Percentiles rank a stretch among this genome's conserved stretches.
These are phyloP conservation scores for Drosophila dives DNA, from an alignment of 2,888 invertebrate genomes.

Conservation along the genomic window DNA sequence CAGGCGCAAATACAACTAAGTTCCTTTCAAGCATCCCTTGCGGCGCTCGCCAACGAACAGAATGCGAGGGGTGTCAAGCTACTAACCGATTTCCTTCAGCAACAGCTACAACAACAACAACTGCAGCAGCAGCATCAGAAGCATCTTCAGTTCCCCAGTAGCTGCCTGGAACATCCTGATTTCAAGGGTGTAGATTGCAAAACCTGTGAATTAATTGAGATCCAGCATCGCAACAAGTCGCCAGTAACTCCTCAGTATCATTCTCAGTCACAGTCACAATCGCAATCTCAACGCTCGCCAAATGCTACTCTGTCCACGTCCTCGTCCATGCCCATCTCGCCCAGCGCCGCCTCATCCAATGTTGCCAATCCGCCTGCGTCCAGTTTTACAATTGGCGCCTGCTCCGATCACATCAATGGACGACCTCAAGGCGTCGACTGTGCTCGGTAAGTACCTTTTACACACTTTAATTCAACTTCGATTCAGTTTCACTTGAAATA, in stretches of 20 bases:
- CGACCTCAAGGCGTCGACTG: constrained; percentile 97
- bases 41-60: constrained; percentile 69
- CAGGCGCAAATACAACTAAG: constrained; percentile 60
- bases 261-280: constrained; percentile 32
- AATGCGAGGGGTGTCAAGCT: constrained; percentile 80
- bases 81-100: constrained; percentile 84
- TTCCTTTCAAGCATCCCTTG: constrained; percentile 82
- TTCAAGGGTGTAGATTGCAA: constrained; percentile 84
- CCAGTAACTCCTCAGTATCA: constrained; percentile 62
- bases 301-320: constrained; percentile 48
- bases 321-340: constrained; percentile 58
- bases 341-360: constrained; percentile 58
- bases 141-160: constrained; percentile 63
- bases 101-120: constrained; percentile 79
- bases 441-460: constrained; percentile 85
- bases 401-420: constrained; percentile 97
- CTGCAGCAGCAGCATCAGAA: constrained; percentile 75
- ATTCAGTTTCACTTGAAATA: not conserved
- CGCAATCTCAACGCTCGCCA: constrained; percentile 51
- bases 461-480: not conserved
- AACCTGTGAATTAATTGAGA: constrained; percentile 83
- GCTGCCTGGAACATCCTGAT: constrained; percentile 83
- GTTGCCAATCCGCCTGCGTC: constrained; percentile 59
- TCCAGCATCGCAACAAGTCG: constrained; percentile 68
- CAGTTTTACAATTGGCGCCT: constrained; percentile 93